Conservation (phyloP, 2,797 vertebrate genomes). For the Hypotaenidia philippensis region DNA sequence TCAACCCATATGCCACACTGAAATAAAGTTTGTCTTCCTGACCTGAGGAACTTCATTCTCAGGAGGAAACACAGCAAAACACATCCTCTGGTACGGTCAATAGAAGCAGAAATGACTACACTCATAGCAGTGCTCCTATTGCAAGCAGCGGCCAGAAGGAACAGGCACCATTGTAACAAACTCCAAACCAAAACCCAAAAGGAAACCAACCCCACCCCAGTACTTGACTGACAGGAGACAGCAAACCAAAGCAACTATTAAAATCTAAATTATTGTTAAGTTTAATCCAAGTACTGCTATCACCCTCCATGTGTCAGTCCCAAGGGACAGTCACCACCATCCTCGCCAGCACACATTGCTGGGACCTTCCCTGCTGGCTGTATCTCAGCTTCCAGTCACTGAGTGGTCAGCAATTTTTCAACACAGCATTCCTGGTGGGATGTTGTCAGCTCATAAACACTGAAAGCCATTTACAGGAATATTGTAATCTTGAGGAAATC, state of each 20-base stretch:
- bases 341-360: neutral
- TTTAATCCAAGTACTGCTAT: neutral
- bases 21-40: neutral
- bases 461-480: neutral
- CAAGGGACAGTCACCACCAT: neutral
- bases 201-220: accelerated
- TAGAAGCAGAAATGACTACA: neutral
- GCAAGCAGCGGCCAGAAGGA: neutral
- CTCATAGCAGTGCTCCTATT: neutral
- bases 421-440: neutral
- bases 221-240: neutral
- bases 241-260: neutral
- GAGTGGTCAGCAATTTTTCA: neutral
- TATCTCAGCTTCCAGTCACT: neutral
- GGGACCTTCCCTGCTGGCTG: no score
- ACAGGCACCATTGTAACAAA: neutral
- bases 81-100: neutral
- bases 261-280: neutral
- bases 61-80: neutral
- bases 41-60: neutral
- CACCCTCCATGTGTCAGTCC: neutral
- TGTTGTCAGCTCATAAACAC: neutral
- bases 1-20: accelerated
- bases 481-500: neutral
- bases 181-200: neutral